Evolutionary conservation across 2,797 vertebrate genomes (phyloP), one percentile per base, ranked within the genome.

Genomic region (Gambelia wislizenii): DNA sequence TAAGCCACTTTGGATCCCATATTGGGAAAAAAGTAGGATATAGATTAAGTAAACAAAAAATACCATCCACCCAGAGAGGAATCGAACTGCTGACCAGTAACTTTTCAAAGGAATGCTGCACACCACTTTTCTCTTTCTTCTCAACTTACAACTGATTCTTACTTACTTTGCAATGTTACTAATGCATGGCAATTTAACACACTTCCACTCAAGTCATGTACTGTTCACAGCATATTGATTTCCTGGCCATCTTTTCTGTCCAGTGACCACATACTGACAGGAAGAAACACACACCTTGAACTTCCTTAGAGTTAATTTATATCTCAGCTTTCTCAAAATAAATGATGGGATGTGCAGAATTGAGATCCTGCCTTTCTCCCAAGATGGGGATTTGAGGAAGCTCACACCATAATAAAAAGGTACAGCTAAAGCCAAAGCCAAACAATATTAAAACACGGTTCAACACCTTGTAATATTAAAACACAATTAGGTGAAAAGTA

Each of bases 81-180:
- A 90, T 89, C 52, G 70, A 89, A 54, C 79, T 84, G 69, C 79
- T 86, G 94, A 90, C 22, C 85, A 72, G 91, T 44, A 36, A 69
- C 92, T 91, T 6, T 88, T 39, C 56, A 25, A 30, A 93, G 83
- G 92, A 93, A 56, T 77, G 72, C 64, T 64, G 84, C 91, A 44
- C 64, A 83, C 42, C 14, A 81, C 61, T 88, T 27, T 54, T 92
- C 76, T 80, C 89, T 91, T 91, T 80, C 92, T 69, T 85, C 36
- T 78, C 10, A 22, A n/a, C 49, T 72, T 72, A 42, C 27, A 81
- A 44, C 25, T 27, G 3, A 1, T 6, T 78, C 76, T 78, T 67
- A 22, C 36, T 81, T 20, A 42, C 7, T 74, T 74, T 39, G 16
- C 49, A 36, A 33, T 61, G 64, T 67, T 42, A 39, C 49, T 72